Percentiles rank a stretch among this genome's conserved stretches.
Conservation (phyloP, 1,140 invertebrate species). For the Caenorhabditis briggsae region DNA sequence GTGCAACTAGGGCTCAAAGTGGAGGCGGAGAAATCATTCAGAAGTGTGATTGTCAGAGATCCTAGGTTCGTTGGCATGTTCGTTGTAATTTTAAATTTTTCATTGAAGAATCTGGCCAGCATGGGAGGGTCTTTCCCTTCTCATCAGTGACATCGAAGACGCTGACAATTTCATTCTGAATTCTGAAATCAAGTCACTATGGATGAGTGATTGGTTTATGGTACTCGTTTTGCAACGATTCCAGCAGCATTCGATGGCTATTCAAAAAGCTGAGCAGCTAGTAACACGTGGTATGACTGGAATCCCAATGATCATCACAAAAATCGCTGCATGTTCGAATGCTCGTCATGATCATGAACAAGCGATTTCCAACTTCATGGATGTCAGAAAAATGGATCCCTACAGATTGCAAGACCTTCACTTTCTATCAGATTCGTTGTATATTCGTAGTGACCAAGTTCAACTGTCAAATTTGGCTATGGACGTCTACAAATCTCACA, state of each 20-base stretch:
- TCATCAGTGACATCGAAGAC: slow-evolving; percentile 36
- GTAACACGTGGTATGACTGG: slow-evolving; percentile 43
- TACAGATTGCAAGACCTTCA: slow-evolving; percentile 69
- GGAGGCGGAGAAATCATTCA: neutral
- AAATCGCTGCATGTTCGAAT: slow-evolving; percentile 53
- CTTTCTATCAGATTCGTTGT: slow-evolving; percentile 23
- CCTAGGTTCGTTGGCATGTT: neutral
- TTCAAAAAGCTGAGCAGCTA: slow-evolving; percentile 48
- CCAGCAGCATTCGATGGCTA: slow-evolving; percentile 56
- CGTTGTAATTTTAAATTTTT: neutral
- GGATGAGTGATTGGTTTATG: slow-evolving; percentile 64
- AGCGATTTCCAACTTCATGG: slow-evolving; percentile 70
- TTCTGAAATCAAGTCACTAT: slow-evolving; percentile 21
- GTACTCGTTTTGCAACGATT: slow-evolving; percentile 47
- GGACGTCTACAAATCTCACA: slow-evolving; percentile 91
- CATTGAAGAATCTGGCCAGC: slow-evolving; percentile 59
- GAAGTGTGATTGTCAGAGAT: neutral
- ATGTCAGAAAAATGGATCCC: slow-evolving; percentile 72
- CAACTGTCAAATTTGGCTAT: slow-evolving; percentile 94
- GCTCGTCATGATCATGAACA: slow-evolving; percentile 64
- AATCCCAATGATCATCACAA: slow-evolving; percentile 55
- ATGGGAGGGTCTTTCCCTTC: slow-evolving; percentile 55
- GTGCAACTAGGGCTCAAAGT: slow-evolving; percentile 14
- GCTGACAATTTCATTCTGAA: slow-evolving; percentile 19
- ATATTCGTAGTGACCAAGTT: slow-evolving; percentile 82